These are phyloP conservation scores for Rhimphoctona megacephalus DNA, from an alignment of 2,888 invertebrate genomes.

Conservation along the genomic window DNA sequence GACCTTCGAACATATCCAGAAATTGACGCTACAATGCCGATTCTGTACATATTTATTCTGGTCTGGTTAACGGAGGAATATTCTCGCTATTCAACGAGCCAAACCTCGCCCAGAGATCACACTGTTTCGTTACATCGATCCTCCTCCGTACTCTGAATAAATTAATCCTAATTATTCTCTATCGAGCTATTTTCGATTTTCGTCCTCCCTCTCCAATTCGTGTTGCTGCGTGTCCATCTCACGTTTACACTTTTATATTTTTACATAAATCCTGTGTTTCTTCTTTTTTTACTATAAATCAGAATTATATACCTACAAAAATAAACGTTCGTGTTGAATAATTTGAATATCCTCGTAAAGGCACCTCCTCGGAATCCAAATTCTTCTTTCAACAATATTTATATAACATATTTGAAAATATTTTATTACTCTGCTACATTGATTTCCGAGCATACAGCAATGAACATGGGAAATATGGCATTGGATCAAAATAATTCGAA, in stretches of 20 bases:
- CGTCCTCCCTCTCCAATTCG: background rate
- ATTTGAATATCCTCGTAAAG: background rate
- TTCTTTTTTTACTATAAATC: background rate
- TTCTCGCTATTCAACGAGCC: slow-evolving; percentile 21
- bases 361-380: background rate
- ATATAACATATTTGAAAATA: background rate
- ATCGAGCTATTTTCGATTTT: slow-evolving; percentile 34
- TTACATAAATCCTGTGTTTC: background rate
- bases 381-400: too few species aligned
- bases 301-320: background rate
- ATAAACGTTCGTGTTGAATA: background rate
- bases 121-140: slow-evolving; percentile 35
- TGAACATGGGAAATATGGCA: background rate
- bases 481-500: background rate
- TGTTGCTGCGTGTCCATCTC: background rate
- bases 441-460: background rate
- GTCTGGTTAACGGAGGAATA: slow-evolving; percentile 34
- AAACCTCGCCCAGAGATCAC: slow-evolving; percentile 6
- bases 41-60: slow-evolving; percentile 51
- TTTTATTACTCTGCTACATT: background rate
- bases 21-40: background rate
- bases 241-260: background rate
- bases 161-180: slow-evolving; percentile 49
- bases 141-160: slow-evolving; percentile 38
- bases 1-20: slow-evolving; percentile 15